These are phyloP conservation scores for Hippopotamus amphibius DNA, from an alignment of 2,113 vertebrate species.

Conservation along the genomic window DNA sequence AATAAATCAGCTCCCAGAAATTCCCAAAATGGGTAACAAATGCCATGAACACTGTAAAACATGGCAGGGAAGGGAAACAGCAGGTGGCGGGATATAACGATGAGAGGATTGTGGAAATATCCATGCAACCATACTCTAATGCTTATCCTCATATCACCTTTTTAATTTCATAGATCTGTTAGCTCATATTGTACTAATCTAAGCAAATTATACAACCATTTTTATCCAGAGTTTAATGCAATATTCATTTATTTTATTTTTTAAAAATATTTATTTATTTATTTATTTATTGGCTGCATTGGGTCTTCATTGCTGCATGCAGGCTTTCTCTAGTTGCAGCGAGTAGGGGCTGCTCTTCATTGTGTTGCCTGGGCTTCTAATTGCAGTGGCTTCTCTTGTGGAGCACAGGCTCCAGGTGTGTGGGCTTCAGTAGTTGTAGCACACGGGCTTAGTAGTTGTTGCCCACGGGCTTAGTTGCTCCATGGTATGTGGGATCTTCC, in stretches of 20 bases:
- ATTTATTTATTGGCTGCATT: too few relatives aligned
- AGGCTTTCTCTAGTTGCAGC: too few relatives aligned
- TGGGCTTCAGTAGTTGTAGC: too few relatives aligned
- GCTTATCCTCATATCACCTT: neutral
- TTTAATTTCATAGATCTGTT: neutral
- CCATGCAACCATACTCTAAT: neutral
- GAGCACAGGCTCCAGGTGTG: too few relatives aligned
- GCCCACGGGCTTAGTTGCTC: too few relatives aligned
- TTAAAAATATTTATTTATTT: neutral
- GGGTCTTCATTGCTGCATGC: too few relatives aligned
- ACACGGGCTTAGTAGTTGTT: too few relatives aligned
- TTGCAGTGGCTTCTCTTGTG: too few relatives aligned
- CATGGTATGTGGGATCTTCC: too few relatives aligned
- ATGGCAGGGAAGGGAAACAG: fast-evolving
- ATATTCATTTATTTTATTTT: neutral
- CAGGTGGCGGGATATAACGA: neutral
- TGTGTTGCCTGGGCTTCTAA: too few relatives aligned
- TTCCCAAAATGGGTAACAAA: neutral
- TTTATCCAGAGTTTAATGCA: neutral
- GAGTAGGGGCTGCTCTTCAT: too few relatives aligned
- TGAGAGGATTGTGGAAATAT: neutral
- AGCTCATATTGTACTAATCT: neutral
- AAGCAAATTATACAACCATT: neutral
- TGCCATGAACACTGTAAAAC: neutral
- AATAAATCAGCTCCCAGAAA: neutral